Evolutionary conservation across 2,888 invertebrate genomes (phyloP).

Genomic region (Heliothis peltigera): DNA sequence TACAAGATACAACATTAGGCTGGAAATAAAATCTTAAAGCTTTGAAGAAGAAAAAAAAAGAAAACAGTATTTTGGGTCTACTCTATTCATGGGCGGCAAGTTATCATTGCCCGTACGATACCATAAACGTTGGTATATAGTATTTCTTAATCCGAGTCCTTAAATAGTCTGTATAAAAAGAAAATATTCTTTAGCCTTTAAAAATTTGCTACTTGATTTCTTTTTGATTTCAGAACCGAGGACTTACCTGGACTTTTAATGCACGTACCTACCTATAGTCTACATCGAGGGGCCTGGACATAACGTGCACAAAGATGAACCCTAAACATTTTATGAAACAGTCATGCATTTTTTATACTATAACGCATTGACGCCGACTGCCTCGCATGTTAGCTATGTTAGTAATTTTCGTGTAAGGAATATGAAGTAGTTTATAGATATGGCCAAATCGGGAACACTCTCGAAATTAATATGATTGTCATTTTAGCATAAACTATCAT

Average conservation of each 20-base stretch:
- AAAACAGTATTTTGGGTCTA: constrained; percentile 72
- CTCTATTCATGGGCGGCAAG: constrained; percentile 78
- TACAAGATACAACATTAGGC: constrained; percentile 67
- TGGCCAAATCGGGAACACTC: too few species aligned
- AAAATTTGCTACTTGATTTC: too few species aligned
- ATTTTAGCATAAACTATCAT: too few species aligned
- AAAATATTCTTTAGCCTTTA: too few species aligned
- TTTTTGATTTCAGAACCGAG: constrained; percentile 28
- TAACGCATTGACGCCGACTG: neutral
- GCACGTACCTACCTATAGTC: constrained; percentile 68
- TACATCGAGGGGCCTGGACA: constrained; percentile 74
- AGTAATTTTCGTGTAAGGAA: too few species aligned
- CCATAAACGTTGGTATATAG: neutral
- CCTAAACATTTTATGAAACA: constrained; percentile 74
- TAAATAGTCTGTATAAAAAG: too few species aligned
- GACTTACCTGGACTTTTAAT: constrained; percentile 65
- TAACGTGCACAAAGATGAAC: constrained; percentile 76
- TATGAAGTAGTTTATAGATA: too few species aligned
- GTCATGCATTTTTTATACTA: constrained; percentile 47
- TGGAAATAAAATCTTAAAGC: constrained; percentile 77
- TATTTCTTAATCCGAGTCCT: too few species aligned
- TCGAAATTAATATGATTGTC: too few species aligned
- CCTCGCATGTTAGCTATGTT: neutral
- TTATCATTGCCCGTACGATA: constrained; percentile 77
- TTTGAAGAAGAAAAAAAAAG: constrained; percentile 61